Evolutionary conservation across 2,888 invertebrate species (phyloP), one percentile per base, ranked within the genome.

Genomic region (Idaea straminata): DNA sequence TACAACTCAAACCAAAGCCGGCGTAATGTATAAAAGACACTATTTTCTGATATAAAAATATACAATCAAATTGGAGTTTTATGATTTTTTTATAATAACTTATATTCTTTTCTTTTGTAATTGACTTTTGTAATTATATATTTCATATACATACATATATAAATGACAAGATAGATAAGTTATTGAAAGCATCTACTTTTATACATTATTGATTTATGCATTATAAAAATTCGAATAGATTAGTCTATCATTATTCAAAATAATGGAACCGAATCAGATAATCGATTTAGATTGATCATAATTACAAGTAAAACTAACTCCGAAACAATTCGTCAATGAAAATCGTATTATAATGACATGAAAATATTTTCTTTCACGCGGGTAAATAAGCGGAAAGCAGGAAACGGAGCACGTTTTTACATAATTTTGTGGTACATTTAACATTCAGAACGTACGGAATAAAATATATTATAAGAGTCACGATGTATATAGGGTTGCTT

Each of bases 291-390:
- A 47, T 47, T 47, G 7, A 10, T 47, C 47, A 47, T 47, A 47
- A 47, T 47, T 47, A 47, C 47, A 47, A 47, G 13, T 7, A 47
- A 47, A 47, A 47, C 47, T 47, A 47, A 47, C 47, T 13, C 7
- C 47, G 4, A 7, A 47, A 47, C 47, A 47, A 47, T 47, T 47
- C 13, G 47, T 47, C 47, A 47, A 47, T 47, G 15, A 58, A 58
- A 58, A 58, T 58, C 15, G 58, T 16, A 58, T 58, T 58, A n/a
- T 58, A 58, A 58, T 58, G 58, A 58, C 58, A 16, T 6, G 16
- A 58, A 15, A 58, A 58, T 58, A 16, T 58, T 58, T 15, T 58
- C 15, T 7, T 58, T 58, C 15, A 16, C 16, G 15, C 16, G 15
- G 15, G 58, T 58, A 16, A 58, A 58, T 5, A 16, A 16, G 15